Conservation (phyloP, 2,113 vertebrate genomes). For the Blennius ocellaris region DNA sequence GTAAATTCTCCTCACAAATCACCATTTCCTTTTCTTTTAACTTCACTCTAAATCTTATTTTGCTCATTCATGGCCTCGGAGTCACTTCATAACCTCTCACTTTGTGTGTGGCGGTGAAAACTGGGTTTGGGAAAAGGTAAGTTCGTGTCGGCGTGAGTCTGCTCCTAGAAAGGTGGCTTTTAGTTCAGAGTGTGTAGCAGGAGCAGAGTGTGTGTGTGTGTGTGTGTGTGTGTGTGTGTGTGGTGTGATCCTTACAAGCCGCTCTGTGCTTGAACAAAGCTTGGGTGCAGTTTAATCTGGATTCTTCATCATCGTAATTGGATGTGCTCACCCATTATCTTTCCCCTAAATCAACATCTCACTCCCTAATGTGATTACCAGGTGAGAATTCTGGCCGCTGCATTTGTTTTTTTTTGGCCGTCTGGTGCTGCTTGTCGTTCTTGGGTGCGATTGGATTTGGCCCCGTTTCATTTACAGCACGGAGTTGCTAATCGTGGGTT, state of each 20-base stretch:
- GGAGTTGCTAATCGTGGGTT: not conserved
- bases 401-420: not conserved
- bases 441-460: constrained; percentile 9
- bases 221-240: constrained; percentile 10
- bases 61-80: constrained; percentile 48
- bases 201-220: not conserved
- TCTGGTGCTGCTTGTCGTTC: not conserved
- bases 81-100: constrained; percentile 52
- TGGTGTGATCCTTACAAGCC: constrained; percentile 8
- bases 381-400: not conserved
- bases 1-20: not conserved
- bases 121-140: constrained; percentile 58
- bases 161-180: constrained; percentile 15
- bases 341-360: constrained; percentile 22
- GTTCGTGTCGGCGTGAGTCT: constrained; percentile 14
- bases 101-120: constrained; percentile 43
- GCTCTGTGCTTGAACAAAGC: constrained; percentile 5
- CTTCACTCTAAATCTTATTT: constrained; percentile 19
- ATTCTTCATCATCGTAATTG: constrained; percentile 11
- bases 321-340: not conserved
- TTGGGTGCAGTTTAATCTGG: constrained; percentile 21
- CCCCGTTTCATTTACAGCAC: not conserved
- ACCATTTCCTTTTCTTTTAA: constrained; percentile 20
- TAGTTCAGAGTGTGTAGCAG: constrained; percentile 10
- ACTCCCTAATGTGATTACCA: constrained; percentile 3